Conservation (phyloP, 2,888 invertebrate species). For the Polymixis lichenea region DNA sequence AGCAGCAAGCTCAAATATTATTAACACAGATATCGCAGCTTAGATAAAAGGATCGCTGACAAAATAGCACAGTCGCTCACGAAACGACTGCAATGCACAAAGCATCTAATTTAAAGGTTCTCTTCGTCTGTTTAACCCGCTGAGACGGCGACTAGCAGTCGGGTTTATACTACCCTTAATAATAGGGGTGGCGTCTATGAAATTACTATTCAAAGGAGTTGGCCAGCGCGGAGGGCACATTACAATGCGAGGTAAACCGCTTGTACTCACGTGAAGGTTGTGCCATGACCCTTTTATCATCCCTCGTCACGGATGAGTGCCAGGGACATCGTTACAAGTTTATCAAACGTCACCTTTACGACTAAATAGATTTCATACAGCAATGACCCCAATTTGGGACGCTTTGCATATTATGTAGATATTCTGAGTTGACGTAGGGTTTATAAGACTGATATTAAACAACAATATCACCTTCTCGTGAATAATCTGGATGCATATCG, state of each 20-base stretch:
- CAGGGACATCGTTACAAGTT: conserved; percentile 73
- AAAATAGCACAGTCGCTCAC: conserved; percentile 61
- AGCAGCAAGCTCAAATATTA: conserved; percentile 31
- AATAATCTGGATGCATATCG: conserved; percentile 79
- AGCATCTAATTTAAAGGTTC: conserved; percentile 79
- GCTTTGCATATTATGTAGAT: conserved; percentile 51
- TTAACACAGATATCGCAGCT: conserved; percentile 46
- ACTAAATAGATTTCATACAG: conserved; percentile 69
- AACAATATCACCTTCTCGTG: conserved; percentile 75
- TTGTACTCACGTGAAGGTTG: conserved; percentile 82
- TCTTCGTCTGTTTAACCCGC: conserved; percentile 77
- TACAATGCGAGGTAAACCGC: conserved; percentile 83
- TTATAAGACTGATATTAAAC: conserved; percentile 52
- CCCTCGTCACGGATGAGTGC: conserved; percentile 78
- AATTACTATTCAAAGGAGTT: conserved; percentile 84
- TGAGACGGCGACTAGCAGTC: conserved; percentile 79
- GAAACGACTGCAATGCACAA: conserved; percentile 73
- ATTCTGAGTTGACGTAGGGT: conserved; percentile 21
- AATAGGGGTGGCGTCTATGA: conserved; percentile 82
- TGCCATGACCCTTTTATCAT: conserved; percentile 79
- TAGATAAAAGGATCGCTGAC: conserved; percentile 60
- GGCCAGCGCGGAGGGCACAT: conserved; percentile 76
- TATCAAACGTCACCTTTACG: conserved; percentile 72
- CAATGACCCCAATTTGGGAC: conserved; percentile 64
- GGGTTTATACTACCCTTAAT: conserved; percentile 84